phyloP scores from a whole-genome alignment of 2,113 vertebrate species.

The Odontophorus gujanensis region DNA sequence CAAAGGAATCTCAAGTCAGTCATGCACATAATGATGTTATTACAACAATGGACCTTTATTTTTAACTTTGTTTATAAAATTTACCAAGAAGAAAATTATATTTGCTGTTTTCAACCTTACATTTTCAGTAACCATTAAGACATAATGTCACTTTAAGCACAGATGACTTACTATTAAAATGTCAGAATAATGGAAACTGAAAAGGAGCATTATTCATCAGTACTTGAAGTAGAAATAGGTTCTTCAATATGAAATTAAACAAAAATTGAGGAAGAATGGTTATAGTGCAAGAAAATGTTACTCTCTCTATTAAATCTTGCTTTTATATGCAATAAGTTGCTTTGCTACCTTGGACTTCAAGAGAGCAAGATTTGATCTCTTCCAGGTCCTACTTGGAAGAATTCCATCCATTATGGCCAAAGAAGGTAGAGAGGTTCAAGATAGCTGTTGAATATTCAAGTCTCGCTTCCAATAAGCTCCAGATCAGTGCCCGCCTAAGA shows the following conservation, averaged over 20 bases:
- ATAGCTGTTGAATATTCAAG: neutral
- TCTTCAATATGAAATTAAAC: neutral
- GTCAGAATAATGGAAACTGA: neutral
- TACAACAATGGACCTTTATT: neutral
- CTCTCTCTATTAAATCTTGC: neutral
- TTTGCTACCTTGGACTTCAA: neutral
- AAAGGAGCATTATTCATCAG: neutral
- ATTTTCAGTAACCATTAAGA: neutral
- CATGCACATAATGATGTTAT: neutral
- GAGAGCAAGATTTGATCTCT: neutral
- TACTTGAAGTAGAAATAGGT: neutral
- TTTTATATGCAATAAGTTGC: neutral
- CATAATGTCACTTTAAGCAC: neutral
- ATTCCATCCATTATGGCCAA: neutral
- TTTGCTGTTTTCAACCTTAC: neutral
- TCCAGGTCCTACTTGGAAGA: neutral
- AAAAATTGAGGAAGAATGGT: neutral
- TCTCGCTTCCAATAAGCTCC: neutral
- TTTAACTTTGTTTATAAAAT: neutral
- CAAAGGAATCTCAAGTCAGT: neutral
- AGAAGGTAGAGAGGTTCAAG: neutral
- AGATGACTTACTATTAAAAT: neutral
- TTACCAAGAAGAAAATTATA: neutral
- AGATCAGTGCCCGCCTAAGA: neutral
- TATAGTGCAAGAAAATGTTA: neutral